Conservation (phyloP, 2,113 vertebrate genomes). For the Bambusicola thoracicus region DNA sequence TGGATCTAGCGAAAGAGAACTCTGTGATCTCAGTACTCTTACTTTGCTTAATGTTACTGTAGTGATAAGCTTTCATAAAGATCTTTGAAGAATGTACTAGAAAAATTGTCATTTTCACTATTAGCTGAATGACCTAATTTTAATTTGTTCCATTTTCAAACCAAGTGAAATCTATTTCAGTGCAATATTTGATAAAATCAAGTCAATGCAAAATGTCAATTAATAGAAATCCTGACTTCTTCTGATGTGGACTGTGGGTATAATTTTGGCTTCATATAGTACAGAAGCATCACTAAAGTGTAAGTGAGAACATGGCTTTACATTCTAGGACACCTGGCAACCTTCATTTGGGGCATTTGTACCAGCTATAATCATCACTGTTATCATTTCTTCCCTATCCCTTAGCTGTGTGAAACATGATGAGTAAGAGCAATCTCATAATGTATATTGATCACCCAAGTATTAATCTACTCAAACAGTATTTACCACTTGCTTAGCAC, state of each 20-base stretch:
- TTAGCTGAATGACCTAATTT: neutral
- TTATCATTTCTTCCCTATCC: slow-evolving; percentile 55
- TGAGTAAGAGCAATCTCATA: slow-evolving; percentile 70
- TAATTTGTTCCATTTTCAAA: neutral
- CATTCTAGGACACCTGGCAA: neutral
- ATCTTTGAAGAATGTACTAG: neutral
- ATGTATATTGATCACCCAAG: slow-evolving; percentile 63
- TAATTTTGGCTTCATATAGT: neutral
- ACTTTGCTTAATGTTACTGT: neutral
- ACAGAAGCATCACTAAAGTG: neutral
- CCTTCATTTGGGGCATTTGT: neutral
- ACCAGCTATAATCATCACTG: neutral
- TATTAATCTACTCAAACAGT: slow-evolving; percentile 56
- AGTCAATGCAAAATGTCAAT: neutral
- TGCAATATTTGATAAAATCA: neutral
- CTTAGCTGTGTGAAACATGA: slow-evolving; percentile 52
- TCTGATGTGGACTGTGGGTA: neutral
- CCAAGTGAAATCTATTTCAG: neutral
- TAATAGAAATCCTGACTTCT: neutral
- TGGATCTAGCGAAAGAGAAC: neutral
- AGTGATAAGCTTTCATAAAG: neutral
- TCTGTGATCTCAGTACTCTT: neutral
- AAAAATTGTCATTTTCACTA: neutral
- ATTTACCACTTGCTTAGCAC: slow-evolving; percentile 28
- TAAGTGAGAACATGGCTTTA: neutral